These are phyloP conservation scores for Antedon bifida DNA, from an alignment of 35 echinoderm and acorn worm species.

Conservation along the genomic window DNA sequence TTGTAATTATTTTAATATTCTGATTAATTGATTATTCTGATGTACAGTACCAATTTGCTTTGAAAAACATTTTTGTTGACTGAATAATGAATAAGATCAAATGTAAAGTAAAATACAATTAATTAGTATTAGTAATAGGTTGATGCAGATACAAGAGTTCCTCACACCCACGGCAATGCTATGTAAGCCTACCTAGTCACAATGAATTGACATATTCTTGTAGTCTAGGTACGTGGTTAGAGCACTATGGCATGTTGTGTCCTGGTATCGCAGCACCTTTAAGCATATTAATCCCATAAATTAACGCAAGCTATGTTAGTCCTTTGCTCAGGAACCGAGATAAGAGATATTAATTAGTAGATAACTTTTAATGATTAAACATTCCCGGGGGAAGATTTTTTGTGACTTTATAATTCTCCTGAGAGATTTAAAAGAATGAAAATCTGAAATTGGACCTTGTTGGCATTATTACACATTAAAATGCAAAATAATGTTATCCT, in stretches of 20 bases:
- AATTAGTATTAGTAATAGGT: not conserved
- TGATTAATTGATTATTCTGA: too few species aligned
- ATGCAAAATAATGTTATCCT: too few species aligned
- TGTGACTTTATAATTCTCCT: too few species aligned
- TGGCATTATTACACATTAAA: too few species aligned
- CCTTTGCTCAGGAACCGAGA: not conserved
- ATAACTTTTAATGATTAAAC: not conserved
- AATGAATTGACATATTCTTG: not conserved
- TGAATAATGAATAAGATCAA: too few species aligned
- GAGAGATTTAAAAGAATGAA: too few species aligned
- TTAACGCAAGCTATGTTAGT: not conserved
- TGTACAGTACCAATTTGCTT: too few species aligned
- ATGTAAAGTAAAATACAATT: not conserved
- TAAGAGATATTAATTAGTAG: not conserved
- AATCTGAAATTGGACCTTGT: too few species aligned
- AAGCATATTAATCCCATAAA: not conserved
- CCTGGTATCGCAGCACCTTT: not conserved
- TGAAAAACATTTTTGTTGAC: too few species aligned
- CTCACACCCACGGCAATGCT: not conserved
- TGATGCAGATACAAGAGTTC: not conserved
- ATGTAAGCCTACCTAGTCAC: not conserved
- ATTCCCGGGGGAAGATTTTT: not conserved
- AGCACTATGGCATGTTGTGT: not conserved
- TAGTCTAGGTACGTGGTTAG: not conserved
- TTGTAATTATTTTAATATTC: too few species aligned